phyloP scores from a whole-genome alignment of 2,888 invertebrate species.

The Nemoura dubitans region DNA sequence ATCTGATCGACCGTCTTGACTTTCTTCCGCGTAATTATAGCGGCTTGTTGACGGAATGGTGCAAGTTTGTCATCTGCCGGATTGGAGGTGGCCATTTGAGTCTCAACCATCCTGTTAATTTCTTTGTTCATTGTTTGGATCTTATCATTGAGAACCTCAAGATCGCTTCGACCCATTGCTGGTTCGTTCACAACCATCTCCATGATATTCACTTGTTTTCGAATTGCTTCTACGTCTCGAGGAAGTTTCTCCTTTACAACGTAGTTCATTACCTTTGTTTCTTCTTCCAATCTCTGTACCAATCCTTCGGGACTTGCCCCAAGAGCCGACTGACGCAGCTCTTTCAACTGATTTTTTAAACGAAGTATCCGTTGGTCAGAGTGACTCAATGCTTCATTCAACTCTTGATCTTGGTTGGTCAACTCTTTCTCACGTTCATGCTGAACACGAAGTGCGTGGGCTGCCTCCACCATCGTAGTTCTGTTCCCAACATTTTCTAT shows the following conservation, averaged over 20 bases:
- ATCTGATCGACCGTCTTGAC: constrained; percentile 76
- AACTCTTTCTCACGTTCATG: constrained; percentile 68
- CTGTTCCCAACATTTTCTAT: constrained; percentile 73
- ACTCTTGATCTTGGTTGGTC: constrained; percentile 66
- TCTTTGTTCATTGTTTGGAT: constrained; percentile 65
- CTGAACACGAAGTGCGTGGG: constrained; percentile 65
- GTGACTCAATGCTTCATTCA: constrained; percentile 63
- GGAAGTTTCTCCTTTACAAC: constrained; percentile 82
- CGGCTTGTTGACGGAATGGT: constrained; percentile 86
- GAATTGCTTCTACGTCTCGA: constrained; percentile 71
- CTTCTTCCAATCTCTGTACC: constrained; percentile 78
- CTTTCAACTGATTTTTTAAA: constrained; percentile 74
- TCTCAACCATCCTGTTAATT: constrained; percentile 77
- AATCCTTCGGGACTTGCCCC: constrained; percentile 73
- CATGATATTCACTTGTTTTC: constrained; percentile 74
- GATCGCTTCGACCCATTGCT: constrained; percentile 71
- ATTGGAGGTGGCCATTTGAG: constrained; percentile 71
- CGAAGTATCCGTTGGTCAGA: constrained; percentile 66
- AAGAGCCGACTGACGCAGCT: constrained; percentile 65
- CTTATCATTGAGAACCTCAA: constrained; percentile 70
- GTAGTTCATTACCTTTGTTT: constrained; percentile 77
- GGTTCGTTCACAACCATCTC: constrained; percentile 73
- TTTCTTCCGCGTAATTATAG: constrained; percentile 82
- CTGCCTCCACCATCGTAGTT: constrained; percentile 67
- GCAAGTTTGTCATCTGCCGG: constrained; percentile 77